Base-by-base conservation (phyloP, 2,797 vertebrate genomes). In the Gobio occitaniae region DNA sequence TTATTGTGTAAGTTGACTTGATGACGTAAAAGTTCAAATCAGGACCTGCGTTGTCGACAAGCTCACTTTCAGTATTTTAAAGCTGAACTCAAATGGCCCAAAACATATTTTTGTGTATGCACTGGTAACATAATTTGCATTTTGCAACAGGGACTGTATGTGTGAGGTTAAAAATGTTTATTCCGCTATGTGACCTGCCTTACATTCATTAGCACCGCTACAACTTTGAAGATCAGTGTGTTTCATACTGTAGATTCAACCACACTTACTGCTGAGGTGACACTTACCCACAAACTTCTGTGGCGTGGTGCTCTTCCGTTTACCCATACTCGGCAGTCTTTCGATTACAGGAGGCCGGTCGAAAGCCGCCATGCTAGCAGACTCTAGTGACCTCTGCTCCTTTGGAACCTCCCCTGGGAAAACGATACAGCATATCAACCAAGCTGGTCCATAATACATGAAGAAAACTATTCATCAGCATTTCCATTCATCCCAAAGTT, bases 221-320 rank as follows among this genome's bases (percentile, higher is more conserved):
- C 9, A 69, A 76, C 48, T 80, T 74, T 76, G 84, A 68, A 68
- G 84, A 77, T 61, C 54, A 71, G 52, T 70, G 12, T 59, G 47
- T 12, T 85, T 54, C 44, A 72, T 82, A 72, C 44, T 50, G 68
- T 85, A 72, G 75, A 83, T 82, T 69, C 56, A 48, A 78, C 69
- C 70, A 78, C 65, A 80, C 29, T 70, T 80, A 56, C 68, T 85
- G 74, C 54, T 80, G 80, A 76, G 75, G 44, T 59, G 59, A 78
- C 12, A 94, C 95, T 91, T 86, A 99, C 98, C 98, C 92, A 99
- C 96, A 96, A 99, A 99, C 94, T 99, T 99, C 94, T 99, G 98
- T 89, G 98, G 98, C 75, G 97, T 98, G 93, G 97, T 97, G 95
- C 98, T 99, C 96, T 99, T 99, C 94, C 98, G 96, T 93, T 99